Percentiles rank a stretch among this genome's conserved stretches.
Conservation (phyloP, 2,888 invertebrate species). For the Acanthosepion esculentum region DNA sequence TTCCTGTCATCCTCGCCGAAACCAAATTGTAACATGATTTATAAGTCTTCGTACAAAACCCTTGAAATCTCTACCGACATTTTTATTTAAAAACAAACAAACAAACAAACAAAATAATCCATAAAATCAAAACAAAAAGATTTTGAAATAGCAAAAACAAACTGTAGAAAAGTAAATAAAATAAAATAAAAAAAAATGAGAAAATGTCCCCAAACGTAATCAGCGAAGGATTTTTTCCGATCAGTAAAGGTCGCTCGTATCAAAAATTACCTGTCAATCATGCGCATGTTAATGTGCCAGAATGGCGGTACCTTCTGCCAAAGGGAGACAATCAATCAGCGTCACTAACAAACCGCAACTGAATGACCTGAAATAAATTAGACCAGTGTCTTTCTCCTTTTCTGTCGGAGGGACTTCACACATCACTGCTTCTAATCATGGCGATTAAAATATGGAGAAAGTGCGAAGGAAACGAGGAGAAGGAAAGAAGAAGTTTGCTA, state of each 20-base stretch:
- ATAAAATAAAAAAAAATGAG: background rate
- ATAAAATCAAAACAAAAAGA: background rate
- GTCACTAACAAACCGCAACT: slow-evolving; percentile 41
- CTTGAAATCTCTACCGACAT: background rate
- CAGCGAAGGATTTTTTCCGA: background rate
- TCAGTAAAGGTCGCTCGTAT: slow-evolving; percentile 13
- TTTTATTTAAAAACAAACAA: background rate
- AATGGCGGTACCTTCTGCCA: slow-evolving; percentile 24
- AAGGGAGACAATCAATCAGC: slow-evolving; percentile 42
- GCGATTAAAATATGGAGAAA: slow-evolving; percentile 5
- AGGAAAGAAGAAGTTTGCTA: background rate
- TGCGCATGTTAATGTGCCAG: slow-evolving; percentile 33
- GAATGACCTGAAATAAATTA: slow-evolving; percentile 45
- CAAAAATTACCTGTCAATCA: slow-evolving; percentile 47
- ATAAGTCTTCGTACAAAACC: background rate
- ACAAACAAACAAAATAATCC: background rate
- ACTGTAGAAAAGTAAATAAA: background rate
- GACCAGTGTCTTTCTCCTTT: background rate
- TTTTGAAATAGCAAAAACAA: background rate
- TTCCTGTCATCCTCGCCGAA: too few relatives aligned
- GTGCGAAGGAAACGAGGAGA: background rate
- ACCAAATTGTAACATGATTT: background rate
- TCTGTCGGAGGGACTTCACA: slow-evolving; percentile 21
- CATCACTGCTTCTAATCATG: slow-evolving; percentile 3
- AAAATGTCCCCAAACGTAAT: background rate